Conservation (phyloP, 2,888 invertebrate genomes). For the Dryadula phaetusa region DNA sequence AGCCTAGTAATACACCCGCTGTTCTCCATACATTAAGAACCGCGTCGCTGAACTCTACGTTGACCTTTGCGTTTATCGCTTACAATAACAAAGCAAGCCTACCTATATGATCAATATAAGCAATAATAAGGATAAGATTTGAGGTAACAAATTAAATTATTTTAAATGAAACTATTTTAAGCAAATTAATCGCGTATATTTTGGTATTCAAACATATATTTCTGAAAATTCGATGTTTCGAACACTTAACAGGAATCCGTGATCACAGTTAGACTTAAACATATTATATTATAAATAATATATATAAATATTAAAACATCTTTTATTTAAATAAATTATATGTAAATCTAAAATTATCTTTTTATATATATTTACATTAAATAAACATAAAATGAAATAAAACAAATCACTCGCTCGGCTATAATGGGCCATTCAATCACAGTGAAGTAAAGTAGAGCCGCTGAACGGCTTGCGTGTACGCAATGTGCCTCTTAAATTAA, state of each 20-base stretch:
- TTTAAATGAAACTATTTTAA: no score
- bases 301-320: no score
- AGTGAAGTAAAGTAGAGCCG: slow-evolving; percentile 34
- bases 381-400: neutral
- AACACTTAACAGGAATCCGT: no score
- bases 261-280: no score
- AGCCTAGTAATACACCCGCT: neutral
- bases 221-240: no score
- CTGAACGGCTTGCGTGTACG: slow-evolving; percentile 44
- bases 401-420: slow-evolving; percentile 25
- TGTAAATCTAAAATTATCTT: no score
- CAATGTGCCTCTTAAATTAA: slow-evolving; percentile 50
- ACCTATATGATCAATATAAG: neutral
- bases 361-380: neutral
- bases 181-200: no score
- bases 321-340: no score
- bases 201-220: no score
- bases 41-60: slow-evolving; percentile 5
- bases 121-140: no score
- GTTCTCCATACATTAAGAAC: neutral
- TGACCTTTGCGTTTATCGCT: slow-evolving; percentile 1
- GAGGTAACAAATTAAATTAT: neutral
- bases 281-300: no score
- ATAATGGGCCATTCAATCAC: slow-evolving; percentile 42
- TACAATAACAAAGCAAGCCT: neutral